phyloP scores from a whole-genome alignment of 2,888 invertebrate genomes.

The Tiliacea aurago region DNA sequence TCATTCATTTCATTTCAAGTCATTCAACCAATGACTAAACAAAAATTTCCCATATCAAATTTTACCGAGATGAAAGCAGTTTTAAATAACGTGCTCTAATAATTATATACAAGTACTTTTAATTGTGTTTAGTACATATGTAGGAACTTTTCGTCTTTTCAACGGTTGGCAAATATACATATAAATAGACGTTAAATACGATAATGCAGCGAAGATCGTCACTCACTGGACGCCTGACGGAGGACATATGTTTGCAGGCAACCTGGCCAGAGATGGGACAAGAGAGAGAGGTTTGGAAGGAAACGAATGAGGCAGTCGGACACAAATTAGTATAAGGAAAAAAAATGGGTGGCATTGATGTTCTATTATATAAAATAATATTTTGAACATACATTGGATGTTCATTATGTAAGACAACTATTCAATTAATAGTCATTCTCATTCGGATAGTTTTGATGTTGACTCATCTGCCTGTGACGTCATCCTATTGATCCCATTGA shows the following conservation, averaged over 20 bases:
- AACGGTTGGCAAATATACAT: not conserved
- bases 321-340: not conserved
- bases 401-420: not conserved
- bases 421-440: not conserved
- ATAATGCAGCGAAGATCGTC: not conserved
- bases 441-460: not conserved
- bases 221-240: not conserved
- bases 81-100: slow-evolving; percentile 6
- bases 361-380: not conserved
- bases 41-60: not conserved
- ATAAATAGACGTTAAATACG: not conserved
- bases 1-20: too few species aligned
- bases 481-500: slow-evolving; percentile 20
- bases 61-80: slow-evolving; percentile 21
- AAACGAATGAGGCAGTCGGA: not conserved
- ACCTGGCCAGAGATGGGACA: not conserved
- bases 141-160: not conserved
- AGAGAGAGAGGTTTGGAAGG: not conserved
- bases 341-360: not conserved
- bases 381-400: not conserved
- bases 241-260: not conserved
- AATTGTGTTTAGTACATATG: not conserved
- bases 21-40: slow-evolving; percentile 24
- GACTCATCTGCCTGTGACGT: slow-evolving; percentile 10
- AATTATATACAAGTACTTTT: not conserved